Base-by-base conservation (phyloP, 2,113 vertebrate species). In the Chelonoidis abingdonii region DNA sequence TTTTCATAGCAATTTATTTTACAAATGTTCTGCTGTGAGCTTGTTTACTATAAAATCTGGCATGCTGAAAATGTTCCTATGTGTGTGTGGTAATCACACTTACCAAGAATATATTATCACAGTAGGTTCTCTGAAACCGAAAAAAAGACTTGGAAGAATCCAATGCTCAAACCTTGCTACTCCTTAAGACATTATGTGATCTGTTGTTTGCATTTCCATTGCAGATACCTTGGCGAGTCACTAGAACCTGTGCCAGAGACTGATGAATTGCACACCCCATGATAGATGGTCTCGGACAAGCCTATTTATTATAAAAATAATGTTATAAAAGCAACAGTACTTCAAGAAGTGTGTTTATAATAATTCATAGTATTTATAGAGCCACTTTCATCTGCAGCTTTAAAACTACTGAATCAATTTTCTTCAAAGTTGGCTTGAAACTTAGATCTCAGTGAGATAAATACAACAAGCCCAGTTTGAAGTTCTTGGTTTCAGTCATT, bases 61-160 rank as follows among this genome's bases (percentile, higher is more conserved):
- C 62, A 80, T 84, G 89, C 85, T 94, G n/a, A 4, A 93, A 93
- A 90, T 90, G 81, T 93, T 96, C 94, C 95, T 81, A 79, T 95
- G 91, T 41, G 49, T 84, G 35, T 54, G 25, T 93, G 89, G 89
- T 86, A 29, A 82, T 94, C 90, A 92, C 93, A 93, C 90, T 82
- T 96, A 93, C 27, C 90, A 93, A 89, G 93, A 95, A 96, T 94
- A 79, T 96, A 95, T 97, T 97, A 97, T 95, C 96, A 91, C 94
- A 97, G 94, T 75, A 57, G 95, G 91, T 89, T 93, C 84, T 87
- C 93, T 86, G 84, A 95, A 93, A 87, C 83, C 89, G 80, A 94
- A 59, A 53, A 93, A 62, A 97, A 90, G 88, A 89, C 86, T 56
- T n/a, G 56, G 92, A 84, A 95, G 96, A 93, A 96, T 85, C 97